Conservation (phyloP, 2,797 vertebrate species). For the Brachyalestes nurse region DNA sequence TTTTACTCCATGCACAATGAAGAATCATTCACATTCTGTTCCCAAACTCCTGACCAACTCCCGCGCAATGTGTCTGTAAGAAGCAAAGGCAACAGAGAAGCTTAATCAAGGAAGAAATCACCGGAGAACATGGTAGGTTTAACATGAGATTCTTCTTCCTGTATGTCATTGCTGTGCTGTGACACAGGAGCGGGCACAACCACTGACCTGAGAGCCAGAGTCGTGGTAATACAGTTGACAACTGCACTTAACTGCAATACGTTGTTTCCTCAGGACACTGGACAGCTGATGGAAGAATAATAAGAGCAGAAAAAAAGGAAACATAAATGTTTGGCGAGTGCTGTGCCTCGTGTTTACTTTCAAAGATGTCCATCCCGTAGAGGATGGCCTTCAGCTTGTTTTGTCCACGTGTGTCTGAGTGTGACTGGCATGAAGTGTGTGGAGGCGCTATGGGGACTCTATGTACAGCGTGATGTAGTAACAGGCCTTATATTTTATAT, state of each 20-base stretch:
- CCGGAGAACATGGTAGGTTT: not conserved
- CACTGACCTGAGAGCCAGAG: not conserved
- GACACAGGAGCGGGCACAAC: conserved; percentile 2
- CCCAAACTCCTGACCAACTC: conserved; percentile 43
- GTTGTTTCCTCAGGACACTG: conserved; percentile 1
- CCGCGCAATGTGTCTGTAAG: conserved; percentile 26
- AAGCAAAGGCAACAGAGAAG: not conserved
- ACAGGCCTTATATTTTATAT: not conserved
- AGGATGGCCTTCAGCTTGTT: not conserved
- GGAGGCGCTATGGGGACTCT: not conserved
- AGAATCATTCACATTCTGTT: conserved; percentile 56
- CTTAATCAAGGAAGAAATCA: conserved; percentile 4
- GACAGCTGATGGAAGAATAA: not conserved
- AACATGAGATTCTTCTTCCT: conserved; percentile 2
- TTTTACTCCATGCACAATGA: conserved; percentile 49
- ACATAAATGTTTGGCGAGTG: not conserved
- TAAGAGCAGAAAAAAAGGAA: not conserved
- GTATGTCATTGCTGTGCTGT: not conserved
- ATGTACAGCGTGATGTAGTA: not conserved
- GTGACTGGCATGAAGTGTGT: not conserved
- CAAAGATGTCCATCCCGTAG: not conserved
- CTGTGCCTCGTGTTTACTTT: not conserved
- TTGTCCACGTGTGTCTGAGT: not conserved
- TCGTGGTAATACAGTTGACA: not conserved
- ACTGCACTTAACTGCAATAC: not conserved